Percentiles rank a stretch among this genome's conserved stretches.
Conservation (phyloP, 1,140 invertebrate genomes). For the Drosophila tropicalis region DNA sequence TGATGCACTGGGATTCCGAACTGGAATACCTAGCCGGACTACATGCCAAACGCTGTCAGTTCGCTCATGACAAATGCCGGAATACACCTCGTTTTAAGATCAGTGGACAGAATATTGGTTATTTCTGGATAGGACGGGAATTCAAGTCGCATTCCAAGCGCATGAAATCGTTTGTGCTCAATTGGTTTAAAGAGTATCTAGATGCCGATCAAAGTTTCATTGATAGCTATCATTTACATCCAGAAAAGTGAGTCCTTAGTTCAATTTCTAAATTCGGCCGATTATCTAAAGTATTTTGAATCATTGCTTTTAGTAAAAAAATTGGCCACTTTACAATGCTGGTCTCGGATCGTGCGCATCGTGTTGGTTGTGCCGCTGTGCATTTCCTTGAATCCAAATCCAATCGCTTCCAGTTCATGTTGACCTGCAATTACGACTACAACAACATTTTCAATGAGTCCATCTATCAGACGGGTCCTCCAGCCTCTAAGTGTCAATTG, state of each 20-base stretch:
- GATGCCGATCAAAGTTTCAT: slow-evolving; percentile 76
- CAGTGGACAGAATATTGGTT: slow-evolving; percentile 78
- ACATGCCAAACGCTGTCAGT: slow-evolving; percentile 69
- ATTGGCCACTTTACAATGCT: slow-evolving; percentile 75
- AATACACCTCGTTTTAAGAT: slow-evolving; percentile 63
- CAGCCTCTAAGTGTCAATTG: slow-evolving; percentile 60
- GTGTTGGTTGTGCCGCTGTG: slow-evolving; percentile 71
- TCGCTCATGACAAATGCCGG: slow-evolving; percentile 73
- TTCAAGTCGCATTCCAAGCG: slow-evolving; percentile 76
- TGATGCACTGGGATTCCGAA: slow-evolving; percentile 75
- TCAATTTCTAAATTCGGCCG: background rate
- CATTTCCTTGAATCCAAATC: slow-evolving; percentile 44
- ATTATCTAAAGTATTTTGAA: background rate
- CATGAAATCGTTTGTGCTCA: slow-evolving; percentile 73
- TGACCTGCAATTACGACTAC: slow-evolving; percentile 79
- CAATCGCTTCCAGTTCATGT: slow-evolving; percentile 57
- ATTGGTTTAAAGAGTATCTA: slow-evolving; percentile 73
- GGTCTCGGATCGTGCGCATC: slow-evolving; percentile 67
- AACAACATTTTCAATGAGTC: slow-evolving; percentile 68
- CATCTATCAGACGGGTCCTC: slow-evolving; percentile 58
- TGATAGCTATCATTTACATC: slow-evolving; percentile 64
- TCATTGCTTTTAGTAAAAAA: slow-evolving; percentile 50
- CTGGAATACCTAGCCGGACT: slow-evolving; percentile 68
- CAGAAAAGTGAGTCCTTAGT: slow-evolving; percentile 57
- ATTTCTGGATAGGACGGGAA: slow-evolving; percentile 74